Base-by-base conservation (phyloP, 2,113 vertebrate species). In the Pituophis catenifer region DNA sequence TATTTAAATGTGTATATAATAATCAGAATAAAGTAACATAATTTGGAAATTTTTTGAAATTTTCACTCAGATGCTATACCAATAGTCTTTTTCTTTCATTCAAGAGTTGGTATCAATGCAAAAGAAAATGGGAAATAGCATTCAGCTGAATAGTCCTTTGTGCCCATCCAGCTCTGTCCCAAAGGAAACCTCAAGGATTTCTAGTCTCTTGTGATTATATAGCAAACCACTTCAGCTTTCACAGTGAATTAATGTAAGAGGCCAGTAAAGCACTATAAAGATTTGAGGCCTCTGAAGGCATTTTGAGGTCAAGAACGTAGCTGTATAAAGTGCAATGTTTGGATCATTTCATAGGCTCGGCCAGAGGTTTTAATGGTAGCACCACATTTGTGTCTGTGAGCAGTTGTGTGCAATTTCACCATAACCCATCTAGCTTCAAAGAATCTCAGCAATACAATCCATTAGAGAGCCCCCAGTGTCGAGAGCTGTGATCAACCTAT, bases 221-320 rank as follows among this genome's bases (percentile, higher is more conserved):
- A 96, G 57, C 97, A 97, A 97, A 98, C 98, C 98, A 99, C 98
- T 99, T 99, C 98, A 98, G 97, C 98, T 97, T 98, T 99, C 98
- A 97, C 98, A 97, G 98, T 98, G 97, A 98, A 99, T 99, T 99
- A 99, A 98, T 97, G 96, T 98, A 98, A 98, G 98, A 81, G 98
- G 97, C 97, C 98, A 91, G 98, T 98, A 99, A 98, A 98, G 98
- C 97, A 99, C 98, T 99, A 98, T 98, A 98, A 98, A 97, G 98
- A 98, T 97, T 96, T 96, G 97, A 97, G 97, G 96, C 98, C 97
- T 98, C 98, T 98, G 98, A 98, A 98, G 98, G 97, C 97, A 98
- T 97, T 97, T 93, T 57, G 97, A 98, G 97, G 98, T 98, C 98
- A 98, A 95, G 95, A 96, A 96, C 94, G 96, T 97, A 96, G 97